Percentiles rank a stretch among this genome's conserved stretches.
phyloP scores from a whole-genome alignment of 92 coral and sea anemone genomes.

The Plumapathes pennacea region DNA sequence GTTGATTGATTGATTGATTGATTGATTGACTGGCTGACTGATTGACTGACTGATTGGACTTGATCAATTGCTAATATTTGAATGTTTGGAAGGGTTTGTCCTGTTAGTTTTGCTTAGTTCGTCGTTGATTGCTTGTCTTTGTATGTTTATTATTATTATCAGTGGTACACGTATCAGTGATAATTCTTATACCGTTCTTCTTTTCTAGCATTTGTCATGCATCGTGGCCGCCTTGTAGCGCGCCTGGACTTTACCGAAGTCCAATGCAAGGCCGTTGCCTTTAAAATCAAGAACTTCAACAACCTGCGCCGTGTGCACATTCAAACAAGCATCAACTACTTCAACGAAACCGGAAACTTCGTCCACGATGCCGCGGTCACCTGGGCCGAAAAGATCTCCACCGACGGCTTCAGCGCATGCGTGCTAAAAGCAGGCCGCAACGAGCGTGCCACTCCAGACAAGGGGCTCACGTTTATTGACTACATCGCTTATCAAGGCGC shows the following conservation, averaged over 20 bases:
- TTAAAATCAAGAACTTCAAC: conserved; percentile 30
- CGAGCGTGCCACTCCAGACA: conserved; percentile 56
- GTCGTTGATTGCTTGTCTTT: too few relatives aligned
- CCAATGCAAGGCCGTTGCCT: conserved; percentile 43
- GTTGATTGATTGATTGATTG: too few relatives aligned
- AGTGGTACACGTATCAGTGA: too few relatives aligned
- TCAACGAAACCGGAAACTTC: conserved; percentile 31
- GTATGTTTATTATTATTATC: too few relatives aligned
- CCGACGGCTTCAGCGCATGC: conserved; percentile 55
- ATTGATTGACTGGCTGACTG: too few relatives aligned
- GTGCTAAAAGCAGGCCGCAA: conserved; percentile 58
- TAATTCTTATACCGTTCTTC: neutral
- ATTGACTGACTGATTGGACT: too few relatives aligned
- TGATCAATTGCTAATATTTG: neutral
- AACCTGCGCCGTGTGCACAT: conserved; percentile 48
- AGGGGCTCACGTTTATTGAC: conserved; percentile 61
- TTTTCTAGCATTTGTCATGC: conserved; percentile 54
- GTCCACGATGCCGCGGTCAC: conserved; percentile 72
- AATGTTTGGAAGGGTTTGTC: too few relatives aligned
- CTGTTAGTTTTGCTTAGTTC: too few relatives aligned
- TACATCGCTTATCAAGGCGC: conserved; percentile 69
- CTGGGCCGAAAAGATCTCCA: conserved; percentile 56
- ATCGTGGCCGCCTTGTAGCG: conserved; percentile 64
- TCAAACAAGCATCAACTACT: conserved; percentile 64
- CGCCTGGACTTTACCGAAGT: conserved; percentile 57